Evolutionary conservation across 23 tunicate species (phyloP).

Genomic region (Trididemnum nubilum): DNA sequence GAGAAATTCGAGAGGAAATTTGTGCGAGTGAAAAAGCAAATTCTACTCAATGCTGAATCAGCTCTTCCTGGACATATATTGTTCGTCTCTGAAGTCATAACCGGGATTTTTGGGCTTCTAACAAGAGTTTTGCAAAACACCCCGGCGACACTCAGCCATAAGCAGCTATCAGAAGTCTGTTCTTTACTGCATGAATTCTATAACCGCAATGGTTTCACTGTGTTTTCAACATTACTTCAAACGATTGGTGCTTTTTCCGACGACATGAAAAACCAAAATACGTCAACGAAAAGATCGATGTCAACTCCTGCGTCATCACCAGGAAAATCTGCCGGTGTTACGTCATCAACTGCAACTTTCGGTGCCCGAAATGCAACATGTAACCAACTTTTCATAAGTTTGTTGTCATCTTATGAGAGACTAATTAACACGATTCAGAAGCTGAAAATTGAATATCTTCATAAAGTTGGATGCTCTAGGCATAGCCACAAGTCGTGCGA

Average conservation of each 20-base stretch:
- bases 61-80: slow-evolving; percentile 24
- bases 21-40: slow-evolving; percentile 3
- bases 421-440: slow-evolving; percentile 40
- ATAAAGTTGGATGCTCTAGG: slow-evolving; percentile 60
- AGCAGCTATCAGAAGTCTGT: slow-evolving; percentile 48
- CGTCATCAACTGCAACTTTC: not conserved
- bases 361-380: not conserved
- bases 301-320: slow-evolving; percentile 35
- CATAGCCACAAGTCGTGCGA: slow-evolving; percentile 70
- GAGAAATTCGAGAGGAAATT: slow-evolving; percentile 5
- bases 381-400: not conserved
- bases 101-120: slow-evolving; percentile 38
- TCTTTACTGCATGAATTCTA: slow-evolving; percentile 75
- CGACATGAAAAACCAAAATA: not conserved
- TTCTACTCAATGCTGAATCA: slow-evolving; percentile 1
- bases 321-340: not conserved
- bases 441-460: slow-evolving; percentile 69
- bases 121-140: slow-evolving; percentile 18
- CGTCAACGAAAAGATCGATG: not conserved
- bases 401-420: slow-evolving; percentile 32
- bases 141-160: slow-evolving; percentile 28
- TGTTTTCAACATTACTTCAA: slow-evolving; percentile 40
- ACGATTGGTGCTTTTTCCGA: slow-evolving; percentile 5
- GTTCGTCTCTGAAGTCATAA: slow-evolving; percentile 41
- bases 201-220: slow-evolving; percentile 48